Base-by-base conservation (phyloP, 2,888 invertebrate species). In the Eupithecia pulchellata region DNA sequence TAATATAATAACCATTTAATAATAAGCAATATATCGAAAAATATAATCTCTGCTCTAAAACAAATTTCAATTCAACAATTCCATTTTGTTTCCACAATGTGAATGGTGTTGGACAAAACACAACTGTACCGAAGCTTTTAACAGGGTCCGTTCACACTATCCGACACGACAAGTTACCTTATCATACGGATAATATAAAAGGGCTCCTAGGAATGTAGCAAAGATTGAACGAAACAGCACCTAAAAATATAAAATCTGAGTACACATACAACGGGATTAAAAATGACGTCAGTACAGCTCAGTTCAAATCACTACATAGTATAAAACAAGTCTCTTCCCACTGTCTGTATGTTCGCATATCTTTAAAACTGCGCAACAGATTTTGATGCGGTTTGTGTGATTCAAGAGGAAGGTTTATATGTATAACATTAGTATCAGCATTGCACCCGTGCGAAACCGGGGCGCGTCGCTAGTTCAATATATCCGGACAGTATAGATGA, bases 31-130 rank as follows among this genome's bases (percentile, higher is more conserved):
- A 86, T 90, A 89, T 93, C 92, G 86, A 92, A 93, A 93, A 93
- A 93, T 92, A 93, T 91, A 92, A 90, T 90, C 89, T 92, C 89
- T 91, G 89, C 82, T 81, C 70, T 87, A 90, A 89, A 83, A 88
- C 83, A 89, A 88, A 87, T 88, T 90, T 89, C 77, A 93, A 92
- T 90, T 88, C 78, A 93, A 92, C 91, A 93, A 92, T 90, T 90
- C 89, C 88, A 87, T 88, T 84, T 85, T 79, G 75, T 84, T 78
- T 83, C 79, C 80, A 82, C 80, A 74, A 64, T 52, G 57, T 61
- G 66, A 34, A 68, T 55, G 62, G 66, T 76, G 73, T 69, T 70
- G 68, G 71, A 74, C 60, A 74, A 77, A 77, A 82, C 84, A 83
- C 81, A 84, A 84, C 84, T 83, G 85, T 86, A 86, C 82, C 77